phyloP scores from a whole-genome alignment of 2,797 vertebrate species.

The Eidolon dupreanum region DNA sequence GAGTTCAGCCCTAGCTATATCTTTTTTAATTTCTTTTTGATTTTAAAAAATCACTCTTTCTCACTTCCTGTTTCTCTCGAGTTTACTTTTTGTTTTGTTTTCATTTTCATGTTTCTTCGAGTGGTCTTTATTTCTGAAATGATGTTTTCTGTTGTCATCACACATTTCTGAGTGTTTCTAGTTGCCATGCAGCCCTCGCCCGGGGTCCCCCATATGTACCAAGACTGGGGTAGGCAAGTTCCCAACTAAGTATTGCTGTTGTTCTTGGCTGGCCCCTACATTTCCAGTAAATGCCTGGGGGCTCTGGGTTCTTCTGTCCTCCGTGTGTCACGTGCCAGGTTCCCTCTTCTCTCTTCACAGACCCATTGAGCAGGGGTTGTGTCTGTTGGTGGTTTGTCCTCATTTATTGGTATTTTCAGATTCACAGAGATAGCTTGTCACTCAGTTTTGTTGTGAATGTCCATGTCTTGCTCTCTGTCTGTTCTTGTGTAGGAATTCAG shows the following conservation, averaged over 20 bases:
- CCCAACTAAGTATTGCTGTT: neutral
- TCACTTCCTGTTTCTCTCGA: neutral
- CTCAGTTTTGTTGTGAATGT: neutral
- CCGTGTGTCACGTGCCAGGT: rapidly evolving
- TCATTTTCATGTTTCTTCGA: neutral
- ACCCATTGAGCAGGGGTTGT: neutral
- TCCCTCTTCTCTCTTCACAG: neutral
- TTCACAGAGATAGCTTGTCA: neutral
- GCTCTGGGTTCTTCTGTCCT: neutral
- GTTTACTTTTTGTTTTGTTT: neutral
- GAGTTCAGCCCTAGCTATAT: neutral
- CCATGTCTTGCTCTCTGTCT: neutral
- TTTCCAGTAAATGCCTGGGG: neutral
- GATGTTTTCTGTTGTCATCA: neutral
- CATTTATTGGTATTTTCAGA: neutral
- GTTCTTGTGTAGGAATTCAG: neutral
- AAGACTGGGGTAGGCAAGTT: neutral
- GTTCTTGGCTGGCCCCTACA: neutral
- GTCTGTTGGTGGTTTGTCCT: neutral
- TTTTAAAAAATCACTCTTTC: neutral
- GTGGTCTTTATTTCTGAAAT: neutral
- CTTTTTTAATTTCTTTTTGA: neutral
- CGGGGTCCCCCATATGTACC: neutral
- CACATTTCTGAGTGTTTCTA: neutral
- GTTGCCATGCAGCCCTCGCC: neutral